Conservation (phyloP, 2,888 invertebrate genomes). For the Drosophila mayaguana region DNA sequence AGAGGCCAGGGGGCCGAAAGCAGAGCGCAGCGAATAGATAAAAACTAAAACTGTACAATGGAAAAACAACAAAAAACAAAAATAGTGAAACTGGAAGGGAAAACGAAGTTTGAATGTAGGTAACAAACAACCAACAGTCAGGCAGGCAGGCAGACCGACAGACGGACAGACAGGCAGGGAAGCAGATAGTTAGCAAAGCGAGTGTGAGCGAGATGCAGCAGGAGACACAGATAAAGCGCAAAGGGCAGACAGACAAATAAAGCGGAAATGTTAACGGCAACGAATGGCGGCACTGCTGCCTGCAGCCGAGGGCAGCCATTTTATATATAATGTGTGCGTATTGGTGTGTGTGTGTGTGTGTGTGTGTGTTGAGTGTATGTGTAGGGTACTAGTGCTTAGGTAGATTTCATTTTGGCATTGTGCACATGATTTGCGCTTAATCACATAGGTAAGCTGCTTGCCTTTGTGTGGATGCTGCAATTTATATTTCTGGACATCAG, state of each 20-base stretch:
- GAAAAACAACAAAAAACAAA: background rate
- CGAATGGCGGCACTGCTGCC: slow-evolving; percentile 69
- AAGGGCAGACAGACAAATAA: slow-evolving; percentile 68
- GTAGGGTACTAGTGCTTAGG: slow-evolving; percentile 23
- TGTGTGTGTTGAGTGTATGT: slow-evolving; percentile 6
- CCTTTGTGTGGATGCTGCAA: slow-evolving; percentile 72
- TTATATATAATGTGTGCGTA: slow-evolving; percentile 26
- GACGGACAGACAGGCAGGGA: slow-evolving; percentile 2
- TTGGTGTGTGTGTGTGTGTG: background rate
- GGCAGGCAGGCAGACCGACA: no score
- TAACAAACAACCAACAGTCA: slow-evolving; percentile 57
- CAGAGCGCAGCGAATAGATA: slow-evolving; percentile 42
- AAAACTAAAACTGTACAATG: slow-evolving; percentile 60
- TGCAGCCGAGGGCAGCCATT: slow-evolving; percentile 59
- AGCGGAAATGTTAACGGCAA: slow-evolving; percentile 80
- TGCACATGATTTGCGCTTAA: slow-evolving; percentile 71
- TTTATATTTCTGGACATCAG: slow-evolving; percentile 60
- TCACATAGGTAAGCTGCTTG: slow-evolving; percentile 50
- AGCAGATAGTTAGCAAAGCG: slow-evolving; percentile 14
- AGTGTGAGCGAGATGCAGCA: slow-evolving; percentile 2
- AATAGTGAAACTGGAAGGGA: background rate
- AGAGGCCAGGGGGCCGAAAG: background rate
- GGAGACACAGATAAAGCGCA: slow-evolving; percentile 54
- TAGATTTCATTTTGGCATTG: slow-evolving; percentile 50
- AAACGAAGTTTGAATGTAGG: slow-evolving; percentile 48